Conservation (phyloP, 2,113 vertebrate species). For the Phyllostomus discolor region DNA sequence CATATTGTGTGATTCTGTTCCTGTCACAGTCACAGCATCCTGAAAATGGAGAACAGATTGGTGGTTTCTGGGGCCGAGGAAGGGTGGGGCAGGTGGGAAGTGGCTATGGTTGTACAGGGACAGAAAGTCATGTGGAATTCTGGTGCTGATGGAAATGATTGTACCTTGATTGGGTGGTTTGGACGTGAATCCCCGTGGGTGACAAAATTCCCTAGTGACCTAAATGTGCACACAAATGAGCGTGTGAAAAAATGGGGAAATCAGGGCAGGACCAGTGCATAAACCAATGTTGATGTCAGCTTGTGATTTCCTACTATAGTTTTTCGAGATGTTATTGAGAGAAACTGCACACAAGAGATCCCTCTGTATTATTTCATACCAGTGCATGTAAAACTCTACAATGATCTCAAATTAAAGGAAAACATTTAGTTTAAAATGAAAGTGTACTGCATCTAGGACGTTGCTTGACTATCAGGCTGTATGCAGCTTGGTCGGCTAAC, state of each 20-base stretch:
- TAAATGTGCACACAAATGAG: accelerated
- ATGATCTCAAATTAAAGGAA: neutral
- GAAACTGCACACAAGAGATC: accelerated
- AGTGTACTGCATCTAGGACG: accelerated
- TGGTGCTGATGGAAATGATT: accelerated
- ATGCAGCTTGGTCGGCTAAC: accelerated
- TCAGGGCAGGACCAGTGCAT: accelerated
- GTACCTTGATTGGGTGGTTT: accelerated
- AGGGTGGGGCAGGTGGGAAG: neutral
- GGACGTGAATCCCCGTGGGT: accelerated
- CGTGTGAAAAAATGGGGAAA: accelerated
- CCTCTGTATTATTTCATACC: neutral
- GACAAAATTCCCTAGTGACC: accelerated
- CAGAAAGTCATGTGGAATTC: accelerated
- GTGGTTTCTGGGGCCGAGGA: neutral
- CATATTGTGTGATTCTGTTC: accelerated
- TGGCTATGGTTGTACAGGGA: accelerated
- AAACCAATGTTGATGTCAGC: accelerated
- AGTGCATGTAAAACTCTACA: too few relatives aligned
- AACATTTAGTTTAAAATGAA: neutral
- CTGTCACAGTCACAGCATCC: accelerated
- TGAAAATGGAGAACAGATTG: neutral
- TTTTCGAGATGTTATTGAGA: accelerated
- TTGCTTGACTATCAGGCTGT: accelerated
- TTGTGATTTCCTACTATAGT: accelerated